A percentile compares a stretch with the other conserved stretches of the same genome.
Conservation (phyloP, 2,888 invertebrate genomes). For the Corbicula japonica region DNA sequence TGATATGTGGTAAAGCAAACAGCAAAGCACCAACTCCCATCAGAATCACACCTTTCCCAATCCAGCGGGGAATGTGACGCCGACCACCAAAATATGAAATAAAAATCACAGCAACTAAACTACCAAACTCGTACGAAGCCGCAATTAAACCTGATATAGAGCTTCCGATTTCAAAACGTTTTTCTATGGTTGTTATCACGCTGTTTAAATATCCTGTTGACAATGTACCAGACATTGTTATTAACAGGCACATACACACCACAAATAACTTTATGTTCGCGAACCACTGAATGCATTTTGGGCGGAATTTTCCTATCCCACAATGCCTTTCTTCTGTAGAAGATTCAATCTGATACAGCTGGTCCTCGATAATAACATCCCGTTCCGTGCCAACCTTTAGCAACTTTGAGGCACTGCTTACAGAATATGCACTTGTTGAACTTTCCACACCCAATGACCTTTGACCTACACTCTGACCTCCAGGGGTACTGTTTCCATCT, state of each 20-base stretch:
- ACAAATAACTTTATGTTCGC: constrained; percentile 92
- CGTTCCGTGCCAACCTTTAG: constrained; percentile 71
- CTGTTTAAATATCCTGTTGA: constrained; percentile 86
- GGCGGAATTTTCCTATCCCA: constrained; percentile 95
- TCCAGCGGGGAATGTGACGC: constrained; percentile 97
- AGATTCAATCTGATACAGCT: constrained; percentile 44
- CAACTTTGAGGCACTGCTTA: constrained; percentile 74
- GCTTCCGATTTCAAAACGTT: constrained; percentile 96
- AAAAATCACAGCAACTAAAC: constrained; percentile 97
- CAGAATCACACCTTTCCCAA: constrained; percentile 95
- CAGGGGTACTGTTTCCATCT: constrained; percentile 63
- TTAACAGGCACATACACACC: constrained; percentile 83
- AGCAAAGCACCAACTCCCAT: constrained; percentile 97
- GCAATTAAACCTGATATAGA: constrained; percentile 97
- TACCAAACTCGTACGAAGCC: constrained; percentile 96
- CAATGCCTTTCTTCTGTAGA: constrained; percentile 89
- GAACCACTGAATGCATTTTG: constrained; percentile 94
- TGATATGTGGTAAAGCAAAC: constrained; percentile 96
- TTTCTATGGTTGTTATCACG: constrained; percentile 98
- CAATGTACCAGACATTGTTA: constrained; percentile 84
- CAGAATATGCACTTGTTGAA: constrained; percentile 78
- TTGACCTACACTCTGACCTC: constrained; percentile 73
- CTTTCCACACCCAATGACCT: constrained; percentile 74
- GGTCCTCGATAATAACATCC: constrained; percentile 71
- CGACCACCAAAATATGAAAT: constrained; percentile 97